Conservation (phyloP, 2,888 invertebrate genomes). For the Caenorhabditis drosophilae region DNA sequence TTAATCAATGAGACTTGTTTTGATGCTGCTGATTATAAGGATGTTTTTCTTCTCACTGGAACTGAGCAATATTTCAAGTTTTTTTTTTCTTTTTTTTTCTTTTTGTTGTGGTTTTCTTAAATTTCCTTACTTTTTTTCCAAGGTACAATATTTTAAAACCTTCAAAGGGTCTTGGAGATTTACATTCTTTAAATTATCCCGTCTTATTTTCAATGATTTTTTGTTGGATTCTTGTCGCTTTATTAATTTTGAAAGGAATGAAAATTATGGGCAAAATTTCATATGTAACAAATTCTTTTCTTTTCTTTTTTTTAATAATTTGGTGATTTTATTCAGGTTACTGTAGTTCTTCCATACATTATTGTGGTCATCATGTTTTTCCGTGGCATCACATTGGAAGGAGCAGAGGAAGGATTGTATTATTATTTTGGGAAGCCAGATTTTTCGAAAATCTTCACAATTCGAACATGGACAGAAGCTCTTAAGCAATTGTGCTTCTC, state of each 20-base stretch:
- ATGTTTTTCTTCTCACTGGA: background rate
- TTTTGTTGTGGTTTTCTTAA: background rate
- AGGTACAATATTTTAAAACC: slow-evolving; percentile 39
- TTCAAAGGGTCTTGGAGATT: slow-evolving; percentile 39
- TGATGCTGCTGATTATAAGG: background rate
- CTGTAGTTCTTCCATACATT: slow-evolving; percentile 39
- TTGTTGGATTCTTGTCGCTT: slow-evolving; percentile 48
- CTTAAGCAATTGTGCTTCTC: slow-evolving; percentile 63
- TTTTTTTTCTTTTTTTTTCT: no score
- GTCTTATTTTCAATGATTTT: slow-evolving; percentile 18
- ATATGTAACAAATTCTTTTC: slow-evolving; percentile 11
- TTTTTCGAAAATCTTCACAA: slow-evolving; percentile 34
- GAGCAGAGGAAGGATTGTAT: slow-evolving; percentile 50
- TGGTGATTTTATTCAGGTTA: slow-evolving; percentile 16
- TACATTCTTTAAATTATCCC: slow-evolving; percentile 52
- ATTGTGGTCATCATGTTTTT: slow-evolving; percentile 44
- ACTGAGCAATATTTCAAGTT: slow-evolving; percentile 7
- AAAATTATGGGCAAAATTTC: slow-evolving; percentile 47
- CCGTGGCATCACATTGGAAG: slow-evolving; percentile 55
- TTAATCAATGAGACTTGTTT: slow-evolving; percentile 12
- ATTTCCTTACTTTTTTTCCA: background rate
- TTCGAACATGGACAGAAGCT: slow-evolving; percentile 59
- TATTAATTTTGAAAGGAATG: slow-evolving; percentile 57
- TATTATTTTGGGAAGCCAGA: slow-evolving; percentile 46
- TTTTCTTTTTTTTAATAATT: background rate